Evolutionary conservation across 1,140 invertebrate genomes (phyloP), one percentile per base, ranked within the genome.

Genomic region (Drosophila ironensis): DNA sequence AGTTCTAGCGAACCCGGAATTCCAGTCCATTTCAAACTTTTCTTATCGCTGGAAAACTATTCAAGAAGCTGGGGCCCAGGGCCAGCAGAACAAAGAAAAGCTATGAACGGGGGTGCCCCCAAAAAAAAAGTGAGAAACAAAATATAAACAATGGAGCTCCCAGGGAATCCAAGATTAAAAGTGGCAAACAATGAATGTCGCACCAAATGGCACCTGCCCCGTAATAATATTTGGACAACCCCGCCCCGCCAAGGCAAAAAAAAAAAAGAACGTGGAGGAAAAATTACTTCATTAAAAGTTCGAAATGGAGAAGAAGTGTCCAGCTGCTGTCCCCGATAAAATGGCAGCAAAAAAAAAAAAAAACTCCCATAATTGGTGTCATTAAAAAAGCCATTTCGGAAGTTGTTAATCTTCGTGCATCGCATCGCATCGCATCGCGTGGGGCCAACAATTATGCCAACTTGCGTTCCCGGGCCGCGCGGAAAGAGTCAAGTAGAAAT

Each of bases 221-320:
- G 28, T 59, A 54, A 68, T 64, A 71, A 63, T 68, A 54, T 73
- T 63, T 73, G 47, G 54, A 46, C 17, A 9, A 30, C 1, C n/a
- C 28, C n/a, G n/a, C 28, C 9, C 1, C n/a, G 9, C 28, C 51
- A 30, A 7, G 30, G 42, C 5, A 5, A n/a, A 27, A 28, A 57
- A 33, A 53, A 66, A 53, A 50, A 60, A 27, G 24, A 25, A 25
- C n/a, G n/a, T n/a, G n/a, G n/a, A n/a, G n/a, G 44, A 78, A 71
- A 84, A 84, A 84, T 78, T 66, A 84, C 78, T 84, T 84, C 78
- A 84, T 84, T 84, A 84, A 84, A 84, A 84, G 42, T 84, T 84
- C 38, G 44, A 57, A 63, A 68, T 45, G 72, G 59, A 67, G 50
- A 80, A 54, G 53, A 72, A 59, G 67, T 77, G 68, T 61, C 30